Evolutionary conservation across 2,888 invertebrate genomes (phyloP), one percentile per base, ranked within the genome.

Genomic region (Euclidia mi): DNA sequence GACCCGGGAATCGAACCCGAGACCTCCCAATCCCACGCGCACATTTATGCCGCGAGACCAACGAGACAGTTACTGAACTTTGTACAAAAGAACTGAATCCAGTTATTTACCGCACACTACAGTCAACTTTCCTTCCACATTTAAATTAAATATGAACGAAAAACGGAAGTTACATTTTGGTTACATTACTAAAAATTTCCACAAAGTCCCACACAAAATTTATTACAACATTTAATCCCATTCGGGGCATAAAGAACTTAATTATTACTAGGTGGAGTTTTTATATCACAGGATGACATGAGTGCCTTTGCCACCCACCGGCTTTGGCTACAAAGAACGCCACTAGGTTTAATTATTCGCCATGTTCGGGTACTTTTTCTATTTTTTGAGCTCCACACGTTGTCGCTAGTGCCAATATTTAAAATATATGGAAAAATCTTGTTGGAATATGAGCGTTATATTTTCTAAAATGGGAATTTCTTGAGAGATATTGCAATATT

Each of bases 261-360:
- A 69, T 69, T 69, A 69, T 45, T 56, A 59, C 51, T 41, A 46
- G 46, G 42, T 64, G 12, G n/a, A 28, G 4, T 49, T 65, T 60
- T 62, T 44, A 65, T 64, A 50, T 56, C 56, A 55, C 41, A 29
- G 48, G 43, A 48, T 62, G 62, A 59, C 65, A 62, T 65, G 53
- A 59, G 35, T 56, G 65, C 69, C 52, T 65, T 65, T 62, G 58
- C 55, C 49, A n/a, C 37, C 50, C 45, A 38, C 51, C 35, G 48
- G 55, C 47, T 70, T 70, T 62, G 56, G 56, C 61, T 42, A 53
- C 61, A 69, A 67, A 59, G 65, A 70, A 61, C 69, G 56, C 15
- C 14, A 29, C 42, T 35, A 37, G 14, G 15, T 18, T 69, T 59
- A 62, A 65, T 65, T 69, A 70, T 42, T 40, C 48, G 17, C 38